Conservation (phyloP, 2,888 invertebrate species). For the Drosophila pseudotalamancana region DNA sequence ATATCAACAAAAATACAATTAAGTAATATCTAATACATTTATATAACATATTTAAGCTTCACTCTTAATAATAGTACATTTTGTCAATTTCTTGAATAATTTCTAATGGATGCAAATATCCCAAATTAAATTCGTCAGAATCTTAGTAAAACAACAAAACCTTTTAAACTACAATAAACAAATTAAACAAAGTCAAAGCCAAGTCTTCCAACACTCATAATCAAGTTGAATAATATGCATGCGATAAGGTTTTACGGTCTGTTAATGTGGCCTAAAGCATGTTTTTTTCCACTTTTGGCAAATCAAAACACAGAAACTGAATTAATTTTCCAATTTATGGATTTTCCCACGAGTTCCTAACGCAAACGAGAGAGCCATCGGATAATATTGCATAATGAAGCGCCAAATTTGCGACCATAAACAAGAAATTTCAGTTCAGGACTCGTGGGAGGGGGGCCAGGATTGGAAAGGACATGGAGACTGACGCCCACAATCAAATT, state of each 20-base stretch:
- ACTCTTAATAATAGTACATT: no score
- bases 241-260: constrained; percentile 7
- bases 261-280: constrained; percentile 5
- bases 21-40: no score
- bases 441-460: constrained; percentile 17
- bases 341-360: constrained; percentile 18
- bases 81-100: no score
- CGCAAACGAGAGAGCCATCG: constrained; percentile 3
- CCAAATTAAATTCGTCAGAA: no score
- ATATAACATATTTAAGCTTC: no score
- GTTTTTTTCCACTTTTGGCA: background rate
- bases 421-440: constrained; percentile 14
- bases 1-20: no score
- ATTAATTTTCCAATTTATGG: constrained; percentile 28
- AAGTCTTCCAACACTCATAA: background rate
- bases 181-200: background rate
- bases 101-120: no score
- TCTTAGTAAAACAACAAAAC: no score
- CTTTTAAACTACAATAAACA: background rate
- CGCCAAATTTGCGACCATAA: constrained; percentile 43
- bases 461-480: constrained; percentile 1
- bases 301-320: constrained; percentile 25
- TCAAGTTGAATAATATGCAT: background rate
- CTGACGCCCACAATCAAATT: constrained; percentile 55
- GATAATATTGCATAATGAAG: constrained; percentile 44